Evolutionary conservation across 2,797 vertebrate species (phyloP).

Genomic region (Linurgus olivaceus): DNA sequence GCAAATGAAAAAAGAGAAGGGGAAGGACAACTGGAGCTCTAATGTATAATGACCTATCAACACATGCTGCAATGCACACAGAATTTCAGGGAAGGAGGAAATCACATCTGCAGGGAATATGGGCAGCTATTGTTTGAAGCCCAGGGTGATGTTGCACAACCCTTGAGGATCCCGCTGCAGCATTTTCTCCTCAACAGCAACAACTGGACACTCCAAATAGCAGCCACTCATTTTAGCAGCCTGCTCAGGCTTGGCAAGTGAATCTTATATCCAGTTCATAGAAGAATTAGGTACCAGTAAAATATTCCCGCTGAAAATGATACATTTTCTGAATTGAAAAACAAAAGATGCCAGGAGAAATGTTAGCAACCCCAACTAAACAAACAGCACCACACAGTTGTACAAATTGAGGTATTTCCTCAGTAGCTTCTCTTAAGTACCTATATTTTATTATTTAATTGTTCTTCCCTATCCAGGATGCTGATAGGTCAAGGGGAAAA

Average conservation of each 20-base stretch:
- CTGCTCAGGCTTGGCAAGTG: neutral
- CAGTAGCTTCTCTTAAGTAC: neutral
- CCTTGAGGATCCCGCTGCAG: neutral
- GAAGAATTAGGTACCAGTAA: neutral
- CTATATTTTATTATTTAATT: neutral
- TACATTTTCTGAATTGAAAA: neutral
- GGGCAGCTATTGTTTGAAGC: slow-evolving; percentile 4
- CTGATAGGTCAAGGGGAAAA: neutral
- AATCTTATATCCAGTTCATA: neutral
- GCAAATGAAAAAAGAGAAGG: neutral
- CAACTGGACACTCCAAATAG: slow-evolving; percentile 6
- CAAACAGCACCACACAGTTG: neutral
- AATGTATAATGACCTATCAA: slow-evolving; percentile 3
- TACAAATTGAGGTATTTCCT: neutral
- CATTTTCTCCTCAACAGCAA: neutral
- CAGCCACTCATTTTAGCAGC: neutral
- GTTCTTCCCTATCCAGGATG: neutral
- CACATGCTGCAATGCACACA: neutral
- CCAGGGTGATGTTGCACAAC: neutral
- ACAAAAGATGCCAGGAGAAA: neutral
- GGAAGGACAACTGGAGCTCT: neutral
- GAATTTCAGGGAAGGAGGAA: neutral
- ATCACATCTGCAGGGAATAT: neutral
- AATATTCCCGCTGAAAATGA: neutral
- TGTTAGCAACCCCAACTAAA: neutral